These are phyloP conservation scores for Crenuchus spilurus DNA, from an alignment of 2,797 vertebrate species.

Conservation along the genomic window DNA sequence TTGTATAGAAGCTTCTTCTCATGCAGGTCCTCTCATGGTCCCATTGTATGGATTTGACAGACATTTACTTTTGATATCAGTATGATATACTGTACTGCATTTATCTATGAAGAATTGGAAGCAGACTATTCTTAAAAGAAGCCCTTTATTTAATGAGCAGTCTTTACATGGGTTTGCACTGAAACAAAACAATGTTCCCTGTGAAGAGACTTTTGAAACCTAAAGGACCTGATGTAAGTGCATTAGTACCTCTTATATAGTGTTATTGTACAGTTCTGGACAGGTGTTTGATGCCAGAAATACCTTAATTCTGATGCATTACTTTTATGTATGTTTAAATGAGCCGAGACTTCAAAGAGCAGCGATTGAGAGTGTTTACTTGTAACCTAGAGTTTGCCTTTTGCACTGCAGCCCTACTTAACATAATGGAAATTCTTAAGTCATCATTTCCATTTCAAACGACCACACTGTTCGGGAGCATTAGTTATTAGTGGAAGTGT, in stretches of 20 bases:
- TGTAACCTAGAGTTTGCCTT: constrained; percentile 11
- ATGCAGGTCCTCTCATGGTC: neutral
- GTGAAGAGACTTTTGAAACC: constrained; percentile 22
- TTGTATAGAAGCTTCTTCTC: neutral
- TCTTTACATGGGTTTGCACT: neutral
- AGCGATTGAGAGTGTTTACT: neutral
- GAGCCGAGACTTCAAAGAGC: neutral
- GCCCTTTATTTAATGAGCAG: neutral
- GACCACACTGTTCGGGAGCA: constrained; percentile 15
- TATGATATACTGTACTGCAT: neutral
- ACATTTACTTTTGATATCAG: neutral
- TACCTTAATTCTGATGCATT: neutral
- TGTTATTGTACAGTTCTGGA: neutral
- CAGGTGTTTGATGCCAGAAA: neutral
- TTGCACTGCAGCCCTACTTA: constrained; percentile 9
- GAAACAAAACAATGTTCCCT: constrained; percentile 17
- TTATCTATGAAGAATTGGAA: neutral
- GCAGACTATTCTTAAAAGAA: neutral
- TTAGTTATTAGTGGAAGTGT: constrained; percentile 5
- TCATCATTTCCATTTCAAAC: constrained; percentile 45
- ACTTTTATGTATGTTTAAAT: constrained; percentile 5
- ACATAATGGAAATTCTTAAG: constrained; percentile 37
- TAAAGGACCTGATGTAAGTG: constrained; percentile 30
- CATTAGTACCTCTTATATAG: constrained; percentile 13
- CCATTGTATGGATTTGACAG: neutral